Conservation (phyloP, 2,888 invertebrate genomes). For the Stomorhina lunata region DNA sequence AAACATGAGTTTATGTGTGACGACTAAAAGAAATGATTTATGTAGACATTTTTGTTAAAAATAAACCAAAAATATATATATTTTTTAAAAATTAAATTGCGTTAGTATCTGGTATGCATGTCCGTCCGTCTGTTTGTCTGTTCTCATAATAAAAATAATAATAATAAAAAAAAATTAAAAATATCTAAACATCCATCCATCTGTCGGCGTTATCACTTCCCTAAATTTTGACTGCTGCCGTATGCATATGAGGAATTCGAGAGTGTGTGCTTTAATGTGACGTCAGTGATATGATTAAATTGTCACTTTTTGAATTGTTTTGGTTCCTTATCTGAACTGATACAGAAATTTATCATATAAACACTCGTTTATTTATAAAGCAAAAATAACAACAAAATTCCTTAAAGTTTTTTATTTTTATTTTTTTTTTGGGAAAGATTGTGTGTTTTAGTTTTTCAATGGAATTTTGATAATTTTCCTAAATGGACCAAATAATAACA, state of each 20-base stretch:
- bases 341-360: constrained; percentile 4
- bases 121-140: not conserved
- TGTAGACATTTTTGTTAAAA: constrained; percentile 30
- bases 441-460: not conserved
- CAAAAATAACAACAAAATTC: not conserved
- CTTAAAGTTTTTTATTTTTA: not conserved
- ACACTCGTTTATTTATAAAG: too few relatives aligned
- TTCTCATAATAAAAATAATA: not conserved
- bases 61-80: not conserved
- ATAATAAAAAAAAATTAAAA: not conserved
- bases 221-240: not conserved
- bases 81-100: constrained; percentile 29
- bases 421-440: not conserved
- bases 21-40: constrained; percentile 51
- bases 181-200: not conserved
- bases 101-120: constrained; percentile 25
- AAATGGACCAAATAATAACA: constrained; percentile 23
- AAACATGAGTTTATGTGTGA: constrained; percentile 41
- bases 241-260: not conserved
- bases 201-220: constrained; percentile 35
- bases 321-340: constrained; percentile 38
- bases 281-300: constrained; percentile 54
- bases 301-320: constrained; percentile 44
- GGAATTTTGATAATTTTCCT: not conserved
- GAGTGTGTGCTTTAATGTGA: constrained; percentile 26